Evolutionary conservation across 64 coral and sea anemone genomes (phyloP).

Genomic region (Hydrozoanthus tunicans): DNA sequence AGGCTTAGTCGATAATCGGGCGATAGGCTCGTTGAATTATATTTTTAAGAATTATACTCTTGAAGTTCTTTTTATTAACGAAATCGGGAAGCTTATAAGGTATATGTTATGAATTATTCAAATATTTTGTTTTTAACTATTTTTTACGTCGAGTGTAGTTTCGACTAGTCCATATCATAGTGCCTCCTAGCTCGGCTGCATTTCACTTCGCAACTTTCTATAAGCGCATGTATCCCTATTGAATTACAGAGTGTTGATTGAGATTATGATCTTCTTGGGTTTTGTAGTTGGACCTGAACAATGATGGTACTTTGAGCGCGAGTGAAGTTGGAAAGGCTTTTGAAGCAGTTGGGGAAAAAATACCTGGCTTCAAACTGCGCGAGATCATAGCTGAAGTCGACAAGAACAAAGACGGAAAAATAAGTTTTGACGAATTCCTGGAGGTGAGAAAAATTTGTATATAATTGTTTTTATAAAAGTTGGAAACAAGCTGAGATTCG

Average conservation of each 20-base stretch:
- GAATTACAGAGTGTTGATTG: background rate
- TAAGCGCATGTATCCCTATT: background rate
- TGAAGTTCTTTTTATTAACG: too few species aligned
- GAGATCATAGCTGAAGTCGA: slow-evolving; percentile 66
- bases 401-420: slow-evolving; percentile 64
- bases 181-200: too few species aligned
- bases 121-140: too few species aligned
- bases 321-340: slow-evolving; percentile 46
- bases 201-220: background rate
- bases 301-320: slow-evolving; percentile 73
- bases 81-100: background rate
- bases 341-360: slow-evolving; percentile 57
- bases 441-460: slow-evolving; percentile 61
- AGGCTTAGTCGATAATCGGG: background rate
- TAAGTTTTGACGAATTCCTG: slow-evolving; percentile 88
- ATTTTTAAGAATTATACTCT: background rate
- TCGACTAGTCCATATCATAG: too few species aligned
- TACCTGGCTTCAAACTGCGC: slow-evolving; percentile 85
- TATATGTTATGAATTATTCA: background rate
- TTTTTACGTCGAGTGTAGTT: too few species aligned
- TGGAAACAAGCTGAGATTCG: background rate
- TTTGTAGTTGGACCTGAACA: slow-evolving; percentile 73
- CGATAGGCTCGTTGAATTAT: background rate
- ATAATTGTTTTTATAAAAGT: background rate
- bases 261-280: slow-evolving; percentile 17